Base-by-base conservation (phyloP, 2,888 invertebrate species). In the Cecidostiba fungosa region DNA sequence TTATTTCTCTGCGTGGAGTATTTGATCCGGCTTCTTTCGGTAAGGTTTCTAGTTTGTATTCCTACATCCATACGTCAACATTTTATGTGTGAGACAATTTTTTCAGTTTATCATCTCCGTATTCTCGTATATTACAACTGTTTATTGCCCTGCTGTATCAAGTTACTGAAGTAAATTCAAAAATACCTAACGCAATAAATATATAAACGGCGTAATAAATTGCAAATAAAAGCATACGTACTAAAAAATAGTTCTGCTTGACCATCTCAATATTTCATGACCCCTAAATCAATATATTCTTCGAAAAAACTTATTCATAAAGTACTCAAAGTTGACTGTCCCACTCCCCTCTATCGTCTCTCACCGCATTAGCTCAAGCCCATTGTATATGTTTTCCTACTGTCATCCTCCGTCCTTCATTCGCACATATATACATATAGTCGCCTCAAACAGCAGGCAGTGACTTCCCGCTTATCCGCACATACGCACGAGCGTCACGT, bases 241-340 rank as follows among this genome's bases (percentile, higher is more conserved):
- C n/a, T 0, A 0, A 19, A 50, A 3, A 50, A 50, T 50, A 8
- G 26, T 62, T 10, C 1, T 23, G n/a, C 6, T 26, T 10, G 23
- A n/a, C 19, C n/a, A 62, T 23, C 16, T 50, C n/a, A 62, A 62
- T 62, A 62, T 62, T 62, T 62, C 23, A 62, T 62, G 26, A 10
- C 23, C 23, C 23, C 10, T 26, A 8, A 62, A 62, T 62, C 62
- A 62, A 62, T 62, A 62, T 10, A 6, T 23, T 10, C 16, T 19
- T 16, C 16, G 10, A 62, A 62, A 62, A 62, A 62, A 23, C n/a
- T 10, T 23, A 62, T 62, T 62, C 62, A 62, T 62, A 62, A 62
- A 62, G 54, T n/a, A 54, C 62, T 62, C 62, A 62, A 62, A n/a
- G 26, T 23, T 14, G 66, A 66, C 66, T 66, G 66, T 29, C 66